Base-by-base conservation (phyloP, 2,797 vertebrate genomes). In the Malurus splendens region DNA sequence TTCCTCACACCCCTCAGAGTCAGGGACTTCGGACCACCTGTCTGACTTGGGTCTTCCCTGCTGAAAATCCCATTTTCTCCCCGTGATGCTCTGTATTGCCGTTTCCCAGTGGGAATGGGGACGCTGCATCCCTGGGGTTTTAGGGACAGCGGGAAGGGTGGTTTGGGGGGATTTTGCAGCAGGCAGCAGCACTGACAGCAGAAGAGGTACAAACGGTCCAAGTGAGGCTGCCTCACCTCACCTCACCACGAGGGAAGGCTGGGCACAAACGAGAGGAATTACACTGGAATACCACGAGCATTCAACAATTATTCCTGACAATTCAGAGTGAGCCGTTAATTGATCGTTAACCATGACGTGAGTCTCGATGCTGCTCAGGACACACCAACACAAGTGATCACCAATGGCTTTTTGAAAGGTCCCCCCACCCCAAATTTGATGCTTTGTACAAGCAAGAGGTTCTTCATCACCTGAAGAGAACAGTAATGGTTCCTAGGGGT, bases 401-500 rank as follows among this genome's bases (percentile, higher is more conserved):
- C 44, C 81, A 42, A 38, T 20, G 71, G 55, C 66, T 77, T 82
- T 39, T 52, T 7, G 0, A 74, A 70, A 52, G 68, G 71, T 42
- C 33, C 52, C 65, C 71, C 67, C 67, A 32, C 45, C 75, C 41
- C 65, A 28, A 11, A 77, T 38, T 2, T 77, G 87, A 67, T 71
- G 71, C 42, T 86, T 74, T 20, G 18, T 56, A 18, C 71, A 23
- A 78, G 84, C 85, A 84, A 60, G 81, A 93, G 44, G 64, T 33
- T 16, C 42, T 30, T 74, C 36, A 17, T 62, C 41, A 8, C 62
- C 73, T 61, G 3, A 17, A 13, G 86, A 87, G 82, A 87, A 54
- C 84, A 85, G 51, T 24, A 87, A 93, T 77, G 75, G 75, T 90
- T 93, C 75, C 93, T 82, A 14, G 42, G 82, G 2, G 13, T 27